Base-by-base conservation (phyloP, 23 tunicate genomes). In the Halocynthia roretzi region DNA sequence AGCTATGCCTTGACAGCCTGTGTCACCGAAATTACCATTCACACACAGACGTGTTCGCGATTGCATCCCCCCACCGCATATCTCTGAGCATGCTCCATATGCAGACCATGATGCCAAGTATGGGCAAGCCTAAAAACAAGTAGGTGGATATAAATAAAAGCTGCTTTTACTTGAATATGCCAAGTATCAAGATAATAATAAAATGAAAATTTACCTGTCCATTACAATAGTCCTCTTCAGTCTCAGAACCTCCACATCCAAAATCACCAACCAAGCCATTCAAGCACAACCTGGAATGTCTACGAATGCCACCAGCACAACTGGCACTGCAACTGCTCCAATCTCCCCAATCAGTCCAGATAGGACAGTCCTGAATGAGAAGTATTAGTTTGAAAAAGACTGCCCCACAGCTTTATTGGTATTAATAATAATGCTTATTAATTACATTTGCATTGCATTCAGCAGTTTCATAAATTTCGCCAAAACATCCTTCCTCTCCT, bases 251-350 rank as follows among this genome's bases (percentile, higher is more conserved):
- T n/a, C 57, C 60, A 58, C 98, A 92, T 23, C 92, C 92, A 8
- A 54, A 72, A 31, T 58, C 54, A 6, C 85, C 88, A 15, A 70
- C 60, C 8, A 54, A 67, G 48, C 92, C 98, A 18, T 65, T 63
- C 61, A 49, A 52, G 56, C 98, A 92, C 6, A 54, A 15, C 61
- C 98, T 71, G 8, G 80, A 14, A 21, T 81, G 72, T 60, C 64
- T 40, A 17, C 85, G 71, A 8, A 61, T 68, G 19, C 98, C 98
- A 15, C 84, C 87, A 10, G 86, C 87, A 70, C 98, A 92, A 17
- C 85, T 50, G 14, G 52, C 88, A 23, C 80, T 51, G 80, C 96
- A 89, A 1, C 55, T n/a, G 7, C 81, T 31, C 80, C 66, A 80
- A 14, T 31, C 52, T 20, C 62, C 50, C 96, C 96, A 89, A 7